Base-by-base conservation (phyloP, 2,888 invertebrate species). In the Drosophila antonietae region DNA sequence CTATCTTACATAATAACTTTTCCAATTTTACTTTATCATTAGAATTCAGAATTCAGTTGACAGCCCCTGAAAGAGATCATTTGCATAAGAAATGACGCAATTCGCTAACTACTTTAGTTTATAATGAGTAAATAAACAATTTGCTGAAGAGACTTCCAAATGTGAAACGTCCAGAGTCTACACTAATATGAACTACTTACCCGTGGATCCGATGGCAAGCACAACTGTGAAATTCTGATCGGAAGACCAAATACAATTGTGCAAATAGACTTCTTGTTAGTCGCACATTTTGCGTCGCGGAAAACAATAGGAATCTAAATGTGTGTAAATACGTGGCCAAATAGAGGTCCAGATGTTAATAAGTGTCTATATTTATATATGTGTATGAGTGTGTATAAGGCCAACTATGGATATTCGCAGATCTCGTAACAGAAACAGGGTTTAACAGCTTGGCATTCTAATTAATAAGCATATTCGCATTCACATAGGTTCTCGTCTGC, bases 191-290 rank as follows among this genome's bases (percentile, higher is more conserved):
- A 61, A 58, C 77, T 77, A 69, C 39, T 68, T 68, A 44, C 23
- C 3, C 23, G 20, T 14, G 51, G 47, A 23, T 47, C n/a, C 52
- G 31, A 18, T 53, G 72, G 49, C 15, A 35, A 9, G 56, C 59
- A 63, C 46, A 71, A 68, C 52, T 70, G 58, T 60, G 35, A 61
- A 70, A 49, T 52, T 43, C 41, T 53, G 57, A 57, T 41, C 43
- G 20, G 49, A 52, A 76, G 46, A 61, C 44, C 71, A 82, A 84
- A 81, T 44, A 83, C 84, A 85, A 77, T 80, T 85, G 84, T 80
- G 65, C 64, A 85, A 85, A 84, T 66, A 88, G 33, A 60, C 55
- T 59, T 59, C 56, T 65, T 83, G 64, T 72, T 58, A 58, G 55
- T 14, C 58, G 41, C 44, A 68, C 68, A 61, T 77, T 73, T 80